A percentile compares a stretch with the other conserved stretches of the same genome.
Evolutionary conservation across 2,888 invertebrate species (phyloP).

Genomic region (Syrphus vitripennis): DNA sequence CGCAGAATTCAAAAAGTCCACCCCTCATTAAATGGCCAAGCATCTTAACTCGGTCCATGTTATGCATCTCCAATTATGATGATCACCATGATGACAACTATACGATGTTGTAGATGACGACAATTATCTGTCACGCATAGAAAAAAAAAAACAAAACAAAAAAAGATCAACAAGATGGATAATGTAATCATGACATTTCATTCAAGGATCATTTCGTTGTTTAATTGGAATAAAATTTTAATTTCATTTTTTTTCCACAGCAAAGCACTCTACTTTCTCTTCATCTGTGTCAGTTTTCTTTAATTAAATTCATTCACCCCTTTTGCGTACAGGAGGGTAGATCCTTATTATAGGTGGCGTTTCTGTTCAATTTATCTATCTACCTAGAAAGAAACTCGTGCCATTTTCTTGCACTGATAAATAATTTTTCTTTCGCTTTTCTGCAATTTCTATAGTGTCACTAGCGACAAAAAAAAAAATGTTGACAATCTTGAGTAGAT

Average conservation of each 20-base stretch:
- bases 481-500: constrained; percentile 41
- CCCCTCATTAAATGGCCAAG: background rate
- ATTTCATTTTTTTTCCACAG: background rate
- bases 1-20: background rate
- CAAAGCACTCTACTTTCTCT: background rate
- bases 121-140: constrained; percentile 44
- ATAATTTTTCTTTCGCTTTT: background rate
- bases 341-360: background rate
- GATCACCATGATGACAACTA: constrained; percentile 62
- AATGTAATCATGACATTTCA: constrained; percentile 65
- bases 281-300: constrained; percentile 25
- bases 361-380: background rate
- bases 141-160: background rate
- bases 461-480: background rate
- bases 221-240: constrained; percentile 53
- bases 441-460: constrained; percentile 27
- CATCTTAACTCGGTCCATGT: background rate
- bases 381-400: constrained; percentile 31
- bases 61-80: constrained; percentile 36
- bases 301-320: constrained; percentile 67
- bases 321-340: background rate
- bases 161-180: constrained; percentile 18
- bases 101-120: constrained; percentile 60
- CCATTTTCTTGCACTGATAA: constrained; percentile 42
- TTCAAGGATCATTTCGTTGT: constrained; percentile 65